These are phyloP conservation scores for Aplysina aerophoba DNA, from an alignment of 37 sponge, comb jelly and placozoan species.

Conservation along the genomic window DNA sequence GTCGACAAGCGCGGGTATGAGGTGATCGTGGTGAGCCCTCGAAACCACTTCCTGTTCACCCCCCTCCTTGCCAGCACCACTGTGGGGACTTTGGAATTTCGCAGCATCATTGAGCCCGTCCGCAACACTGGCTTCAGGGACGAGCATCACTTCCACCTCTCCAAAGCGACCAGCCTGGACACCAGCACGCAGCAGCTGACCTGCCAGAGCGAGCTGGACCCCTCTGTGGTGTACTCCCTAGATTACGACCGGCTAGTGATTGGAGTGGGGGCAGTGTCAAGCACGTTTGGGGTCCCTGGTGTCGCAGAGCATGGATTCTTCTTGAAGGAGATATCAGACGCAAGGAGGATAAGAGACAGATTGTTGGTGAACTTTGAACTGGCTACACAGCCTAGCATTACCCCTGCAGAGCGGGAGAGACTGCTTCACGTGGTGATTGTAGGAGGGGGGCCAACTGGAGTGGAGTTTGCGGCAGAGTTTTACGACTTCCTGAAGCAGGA, in stretches of 20 bases:
- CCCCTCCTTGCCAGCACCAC: constrained; percentile 90
- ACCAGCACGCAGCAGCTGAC: constrained; percentile 36
- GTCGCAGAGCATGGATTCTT: constrained; percentile 89
- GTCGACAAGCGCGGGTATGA: constrained; percentile 68
- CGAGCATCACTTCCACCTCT: constrained; percentile 85
- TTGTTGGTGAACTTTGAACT: constrained; percentile 83
- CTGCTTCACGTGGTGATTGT: constrained; percentile 87
- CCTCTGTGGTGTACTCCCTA: constrained; percentile 48
- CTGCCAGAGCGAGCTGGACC: constrained; percentile 71
- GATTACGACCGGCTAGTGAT: constrained; percentile 79
- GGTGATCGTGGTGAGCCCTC: constrained; percentile 79
- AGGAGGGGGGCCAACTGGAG: constrained; percentile 93
- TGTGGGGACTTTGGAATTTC: constrained; percentile 89
- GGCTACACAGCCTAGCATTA: constrained; percentile 56
- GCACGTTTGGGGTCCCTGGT: constrained; percentile 81
- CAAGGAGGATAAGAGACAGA: constrained; percentile 70
- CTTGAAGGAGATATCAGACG: constrained; percentile 91
- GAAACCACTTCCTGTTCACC: constrained; percentile 94
- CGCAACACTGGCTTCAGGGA: constrained; percentile 81
- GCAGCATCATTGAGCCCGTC: constrained; percentile 92
- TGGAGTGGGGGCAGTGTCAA: constrained; percentile 83
- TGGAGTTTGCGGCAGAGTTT: constrained; percentile 94
- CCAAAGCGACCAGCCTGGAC: constrained; percentile 67
- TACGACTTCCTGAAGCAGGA: constrained; percentile 93
- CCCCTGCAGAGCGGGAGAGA: constrained; percentile 53